Percentiles rank a stretch among this genome's conserved stretches.
Evolutionary conservation across 92 coral and sea anemone species (phyloP).

Genomic region (Bergia sp.): DNA sequence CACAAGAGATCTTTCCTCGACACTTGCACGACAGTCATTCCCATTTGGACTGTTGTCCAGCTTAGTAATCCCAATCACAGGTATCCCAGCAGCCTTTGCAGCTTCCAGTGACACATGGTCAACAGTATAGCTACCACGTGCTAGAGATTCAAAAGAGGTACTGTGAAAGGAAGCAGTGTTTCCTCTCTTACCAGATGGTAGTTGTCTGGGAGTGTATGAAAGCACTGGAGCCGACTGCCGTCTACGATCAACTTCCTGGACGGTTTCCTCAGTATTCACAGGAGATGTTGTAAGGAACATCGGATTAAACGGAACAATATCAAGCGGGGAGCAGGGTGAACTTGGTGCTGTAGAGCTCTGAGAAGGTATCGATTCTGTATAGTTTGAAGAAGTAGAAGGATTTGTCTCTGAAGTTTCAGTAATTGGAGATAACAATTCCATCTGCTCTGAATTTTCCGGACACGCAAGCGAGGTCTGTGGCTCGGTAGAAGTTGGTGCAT

Average conservation of each 20-base stretch:
- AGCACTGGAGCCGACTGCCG: conserved; percentile 41
- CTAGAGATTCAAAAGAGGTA: conserved; percentile 58
- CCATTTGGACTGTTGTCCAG: neutral
- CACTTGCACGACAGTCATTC: conserved; percentile 5
- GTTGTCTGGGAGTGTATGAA: conserved; percentile 41
- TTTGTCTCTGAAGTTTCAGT: conserved; percentile 75
- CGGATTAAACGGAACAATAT: conserved; percentile 83
- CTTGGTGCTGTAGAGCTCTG: conserved; percentile 84
- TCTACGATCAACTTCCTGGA: conserved; percentile 4
- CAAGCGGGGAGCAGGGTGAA: conserved; percentile 85
- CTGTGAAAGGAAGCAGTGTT: conserved; percentile 50
- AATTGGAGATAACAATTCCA: conserved; percentile 79
- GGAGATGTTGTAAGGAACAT: conserved; percentile 86
- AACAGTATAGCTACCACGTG: conserved; percentile 94
- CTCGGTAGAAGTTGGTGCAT: conserved; percentile 27
- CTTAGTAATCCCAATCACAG: conserved; percentile 69
- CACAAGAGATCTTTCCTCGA: conserved; percentile 17
- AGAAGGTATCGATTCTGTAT: conserved; percentile 65
- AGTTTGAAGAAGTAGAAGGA: conserved; percentile 59
- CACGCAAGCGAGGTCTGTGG: conserved; percentile 28
- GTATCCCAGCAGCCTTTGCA: conserved; percentile 96
- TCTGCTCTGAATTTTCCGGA: conserved; percentile 45
- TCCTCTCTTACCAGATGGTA: conserved; percentile 28
- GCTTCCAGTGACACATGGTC: conserved; percentile 83
- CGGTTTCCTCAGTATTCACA: conserved; percentile 59